phyloP scores from a whole-genome alignment of 1,140 invertebrate species.

The Danaus plexippus region DNA sequence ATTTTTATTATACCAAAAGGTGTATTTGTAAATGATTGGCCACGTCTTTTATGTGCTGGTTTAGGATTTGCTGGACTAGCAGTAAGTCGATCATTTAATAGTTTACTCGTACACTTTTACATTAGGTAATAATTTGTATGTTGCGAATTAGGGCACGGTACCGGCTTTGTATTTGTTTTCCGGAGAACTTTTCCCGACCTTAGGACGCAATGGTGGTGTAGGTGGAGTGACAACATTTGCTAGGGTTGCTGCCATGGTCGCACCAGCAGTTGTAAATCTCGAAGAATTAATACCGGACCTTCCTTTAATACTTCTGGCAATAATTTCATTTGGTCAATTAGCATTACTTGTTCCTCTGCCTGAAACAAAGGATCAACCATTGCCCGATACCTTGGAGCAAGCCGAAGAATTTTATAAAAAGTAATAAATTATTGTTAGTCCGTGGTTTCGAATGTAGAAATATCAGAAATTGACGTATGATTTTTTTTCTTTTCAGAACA shows the following conservation, averaged over 20 bases:
- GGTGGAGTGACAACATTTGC: conserved; percentile 76
- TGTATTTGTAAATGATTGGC: conserved; percentile 46
- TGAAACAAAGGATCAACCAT: conserved; percentile 53
- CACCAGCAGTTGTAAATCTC: conserved; percentile 75
- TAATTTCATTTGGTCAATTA: conserved; percentile 41
- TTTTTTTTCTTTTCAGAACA: conserved; percentile 1
- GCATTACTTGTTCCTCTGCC: conserved; percentile 50
- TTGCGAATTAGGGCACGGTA: conserved; percentile 64
- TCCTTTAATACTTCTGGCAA: conserved; percentile 45
- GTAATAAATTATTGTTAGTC: conserved; percentile 4
- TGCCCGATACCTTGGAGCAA: conserved; percentile 58
- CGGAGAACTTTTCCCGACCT: conserved; percentile 79
- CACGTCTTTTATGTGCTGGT: conserved; percentile 51
- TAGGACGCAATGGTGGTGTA: conserved; percentile 77
- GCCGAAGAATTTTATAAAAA: conserved; percentile 36
- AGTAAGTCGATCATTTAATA: conserved; percentile 35
- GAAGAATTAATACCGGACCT: conserved; percentile 64
- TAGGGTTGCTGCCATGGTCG: conserved; percentile 78
- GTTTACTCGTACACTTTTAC: not conserved
- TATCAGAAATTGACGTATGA: conserved; percentile 5
- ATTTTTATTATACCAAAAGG: conserved; percentile 71
- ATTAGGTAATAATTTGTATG: no score
- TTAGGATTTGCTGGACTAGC: conserved; percentile 60
- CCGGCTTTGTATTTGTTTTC: conserved; percentile 77
- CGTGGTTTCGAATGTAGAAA: conserved; percentile 8